Evolutionary conservation across 53 echinoderm and acorn worm species (phyloP).

Genomic region (Zoroaster sp.): DNA sequence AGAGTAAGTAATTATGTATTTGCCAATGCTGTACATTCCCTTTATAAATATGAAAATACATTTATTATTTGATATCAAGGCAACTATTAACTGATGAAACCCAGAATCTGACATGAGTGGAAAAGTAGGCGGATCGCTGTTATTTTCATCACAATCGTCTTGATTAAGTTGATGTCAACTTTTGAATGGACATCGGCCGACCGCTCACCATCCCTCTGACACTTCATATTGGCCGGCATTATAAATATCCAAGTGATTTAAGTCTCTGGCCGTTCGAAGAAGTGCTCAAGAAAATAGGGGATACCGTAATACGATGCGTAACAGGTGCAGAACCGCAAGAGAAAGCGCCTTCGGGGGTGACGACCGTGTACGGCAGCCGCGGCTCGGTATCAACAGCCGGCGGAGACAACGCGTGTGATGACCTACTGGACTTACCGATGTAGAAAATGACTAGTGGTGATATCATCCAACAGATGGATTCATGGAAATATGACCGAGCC

Average conservation of each 20-base stretch:
- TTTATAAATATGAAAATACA: too few species aligned
- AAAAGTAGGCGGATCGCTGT: not conserved
- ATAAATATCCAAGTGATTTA: not conserved
- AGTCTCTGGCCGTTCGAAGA: not conserved
- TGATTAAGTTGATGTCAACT: not conserved
- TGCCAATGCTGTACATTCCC: too few species aligned
- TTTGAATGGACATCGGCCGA: not conserved
- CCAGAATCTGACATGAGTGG: too few species aligned
- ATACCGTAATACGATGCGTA: not conserved
- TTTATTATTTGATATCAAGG: too few species aligned
- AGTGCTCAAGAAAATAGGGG: not conserved
- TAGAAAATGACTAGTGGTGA: not conserved
- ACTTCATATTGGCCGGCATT: not conserved
- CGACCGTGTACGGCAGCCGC: not conserved
- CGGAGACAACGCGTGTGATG: not conserved
- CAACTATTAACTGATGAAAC: too few species aligned
- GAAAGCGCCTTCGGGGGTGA: not conserved
- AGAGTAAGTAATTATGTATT: too few species aligned
- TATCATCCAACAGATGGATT: not conserved
- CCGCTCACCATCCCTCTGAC: not conserved
- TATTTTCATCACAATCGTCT: not conserved
- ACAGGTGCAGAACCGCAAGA: slow-evolving; percentile 9
- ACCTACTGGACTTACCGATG: not conserved
- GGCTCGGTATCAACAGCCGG: not conserved
- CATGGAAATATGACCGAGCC: not conserved